Conservation (phyloP, 2,797 vertebrate species). For the Lemur catta region DNA sequence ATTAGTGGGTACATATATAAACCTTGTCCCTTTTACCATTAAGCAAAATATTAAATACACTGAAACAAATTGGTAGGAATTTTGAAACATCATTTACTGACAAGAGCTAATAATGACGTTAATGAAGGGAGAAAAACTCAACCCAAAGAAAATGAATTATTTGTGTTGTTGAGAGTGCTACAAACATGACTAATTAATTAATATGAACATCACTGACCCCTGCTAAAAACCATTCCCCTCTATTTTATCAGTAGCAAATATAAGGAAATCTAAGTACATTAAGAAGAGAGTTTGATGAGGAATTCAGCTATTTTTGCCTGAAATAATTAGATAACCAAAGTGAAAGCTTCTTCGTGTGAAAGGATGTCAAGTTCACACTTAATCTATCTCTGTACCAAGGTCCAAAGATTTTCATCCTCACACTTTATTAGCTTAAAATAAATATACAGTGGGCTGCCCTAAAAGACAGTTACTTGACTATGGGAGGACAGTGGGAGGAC, state of each 20-base stretch:
- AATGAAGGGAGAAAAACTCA: slow-evolving; percentile 21
- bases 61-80: slow-evolving; percentile 22
- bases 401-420: slow-evolving; percentile 26
- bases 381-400: background rate
- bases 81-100: slow-evolving; percentile 4
- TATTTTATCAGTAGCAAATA: background rate
- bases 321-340: background rate
- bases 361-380: background rate
- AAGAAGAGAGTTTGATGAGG: background rate
- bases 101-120: background rate
- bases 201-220: background rate
- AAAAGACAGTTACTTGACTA: slow-evolving; percentile 49
- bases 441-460: slow-evolving; percentile 76
- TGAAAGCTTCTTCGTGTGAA: background rate
- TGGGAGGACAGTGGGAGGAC: slow-evolving; percentile 66
- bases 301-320: slow-evolving; percentile 15
- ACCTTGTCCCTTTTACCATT: background rate
- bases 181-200: slow-evolving; percentile 28
- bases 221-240: background rate
- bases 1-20: slow-evolving; percentile 19
- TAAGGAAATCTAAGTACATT: background rate
- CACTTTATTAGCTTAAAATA: slow-evolving; percentile 74
- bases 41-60: slow-evolving; percentile 43
- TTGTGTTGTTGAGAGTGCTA: background rate
- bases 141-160: background rate